Conservation (phyloP, 2,888 invertebrate genomes). For the Acleris emargana region DNA sequence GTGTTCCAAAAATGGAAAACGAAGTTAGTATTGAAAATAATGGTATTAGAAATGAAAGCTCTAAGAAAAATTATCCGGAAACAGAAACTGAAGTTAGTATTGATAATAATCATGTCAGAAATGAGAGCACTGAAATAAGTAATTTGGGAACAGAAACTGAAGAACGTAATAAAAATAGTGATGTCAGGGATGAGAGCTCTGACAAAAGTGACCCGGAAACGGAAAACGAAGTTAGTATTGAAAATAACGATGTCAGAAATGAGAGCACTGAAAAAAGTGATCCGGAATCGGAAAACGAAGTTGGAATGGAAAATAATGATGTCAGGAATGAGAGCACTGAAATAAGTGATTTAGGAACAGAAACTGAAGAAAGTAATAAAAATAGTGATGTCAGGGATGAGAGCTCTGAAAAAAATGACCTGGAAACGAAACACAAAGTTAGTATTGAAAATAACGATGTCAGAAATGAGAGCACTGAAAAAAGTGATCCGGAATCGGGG, state of each 20-base stretch:
- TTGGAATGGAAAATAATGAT: background rate
- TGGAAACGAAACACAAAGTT: too few relatives aligned
- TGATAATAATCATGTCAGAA: background rate
- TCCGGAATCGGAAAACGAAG: background rate
- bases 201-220: background rate
- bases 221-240: background rate
- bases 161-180: background rate
- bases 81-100: background rate
- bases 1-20: background rate
- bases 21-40: background rate
- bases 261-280: background rate
- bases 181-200: background rate
- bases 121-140: too few relatives aligned
- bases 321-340: background rate
- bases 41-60: background rate
- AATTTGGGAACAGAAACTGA: background rate
- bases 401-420: too few relatives aligned
- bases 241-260: background rate
- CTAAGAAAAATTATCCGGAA: background rate
- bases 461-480: constrained; percentile 8
- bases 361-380: background rate
- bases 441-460: too few relatives aligned
- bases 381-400: background rate
- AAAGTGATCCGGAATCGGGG: background rate
- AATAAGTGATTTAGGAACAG: background rate